Evolutionary conservation across 2,113 vertebrate species (phyloP), one percentile per base, ranked within the genome.

Genomic region (Chamaea fasciata): DNA sequence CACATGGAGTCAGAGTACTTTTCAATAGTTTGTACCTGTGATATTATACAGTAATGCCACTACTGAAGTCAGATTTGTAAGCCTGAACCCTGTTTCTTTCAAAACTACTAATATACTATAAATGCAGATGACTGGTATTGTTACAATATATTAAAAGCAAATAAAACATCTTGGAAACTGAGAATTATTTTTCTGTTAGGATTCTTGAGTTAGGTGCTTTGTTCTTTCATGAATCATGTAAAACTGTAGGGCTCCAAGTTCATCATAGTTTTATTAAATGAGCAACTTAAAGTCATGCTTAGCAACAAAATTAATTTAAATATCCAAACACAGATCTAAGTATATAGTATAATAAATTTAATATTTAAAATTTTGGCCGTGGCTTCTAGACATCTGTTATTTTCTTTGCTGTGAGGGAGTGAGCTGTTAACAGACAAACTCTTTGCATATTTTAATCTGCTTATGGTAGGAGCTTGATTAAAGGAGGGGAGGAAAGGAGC

Each of bases 321-420:
- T 88, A 89, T 31, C 70, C 47, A 94, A 95, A 92, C 62, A 83
- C 63, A 73, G 60, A 76, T 46, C 35, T 89, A 79, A 75, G 31
- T 35, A 50, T 79, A 62, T 28, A 70, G 19, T 63, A n/a, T 49
- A 68, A 84, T 47, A 94, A 74, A 77, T 80, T 31, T 83, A 86
- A 88, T 83, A 78, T 75, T 83, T 83, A 46, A 63, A 77, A 89
- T 87, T 78, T 73, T 96, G 90, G 64, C 90, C 77, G 31, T 68
- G 69, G 47, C 78, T 93, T 93, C 71, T 47, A 81, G 68, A 67
- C 90, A 90, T 96, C 93, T 88, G 85, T 90, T 94, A 93, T 93
- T 94, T 96, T 93, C 60, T 90, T 88, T 83, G n/a, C 76, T 75
- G 53, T 87, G 79, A 90, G 76, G 83, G 82, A 90, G 63, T 56